phyloP scores from a whole-genome alignment of 2,888 invertebrate species.

The Mantis religiosa region DNA sequence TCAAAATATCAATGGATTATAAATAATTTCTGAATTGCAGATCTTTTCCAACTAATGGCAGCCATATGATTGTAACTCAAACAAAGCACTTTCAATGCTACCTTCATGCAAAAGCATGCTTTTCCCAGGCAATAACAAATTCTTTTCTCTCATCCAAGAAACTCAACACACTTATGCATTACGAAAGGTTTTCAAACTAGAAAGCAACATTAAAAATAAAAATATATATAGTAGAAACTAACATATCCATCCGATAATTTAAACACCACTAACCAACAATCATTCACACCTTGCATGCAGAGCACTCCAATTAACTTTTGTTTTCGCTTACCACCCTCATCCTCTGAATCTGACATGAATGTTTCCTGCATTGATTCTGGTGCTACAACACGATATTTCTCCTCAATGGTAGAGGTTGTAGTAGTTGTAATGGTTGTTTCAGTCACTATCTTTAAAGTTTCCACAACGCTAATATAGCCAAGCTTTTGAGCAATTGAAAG shows the following conservation, averaged over 20 bases:
- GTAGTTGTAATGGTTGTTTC: slow-evolving; percentile 67
- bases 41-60: not conserved
- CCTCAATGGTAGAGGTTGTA: slow-evolving; percentile 67
- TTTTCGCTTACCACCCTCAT: slow-evolving; percentile 84
- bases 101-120: not conserved
- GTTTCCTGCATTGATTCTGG: slow-evolving; percentile 99
- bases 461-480: slow-evolving; percentile 97
- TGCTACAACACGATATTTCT: slow-evolving; percentile 94
- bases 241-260: not conserved
- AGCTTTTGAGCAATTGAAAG: slow-evolving; percentile 93
- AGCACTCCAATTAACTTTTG: not conserved
- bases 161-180: not conserved
- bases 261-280: not conserved
- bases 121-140: not conserved
- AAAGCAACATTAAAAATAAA: not conserved
- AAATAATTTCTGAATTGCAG: too few species aligned
- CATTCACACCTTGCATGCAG: not conserved
- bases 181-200: not conserved
- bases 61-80: too few species aligned
- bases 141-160: not conserved
- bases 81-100: too few species aligned
- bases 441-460: slow-evolving; percentile 89
- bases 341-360: slow-evolving; percentile 97
- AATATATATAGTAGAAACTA: not conserved
- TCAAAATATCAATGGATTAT: too few species aligned